Percentiles rank a stretch among this genome's conserved stretches.
Evolutionary conservation across 2,113 vertebrate species (phyloP).

Genomic region (Colossoma macropomum): DNA sequence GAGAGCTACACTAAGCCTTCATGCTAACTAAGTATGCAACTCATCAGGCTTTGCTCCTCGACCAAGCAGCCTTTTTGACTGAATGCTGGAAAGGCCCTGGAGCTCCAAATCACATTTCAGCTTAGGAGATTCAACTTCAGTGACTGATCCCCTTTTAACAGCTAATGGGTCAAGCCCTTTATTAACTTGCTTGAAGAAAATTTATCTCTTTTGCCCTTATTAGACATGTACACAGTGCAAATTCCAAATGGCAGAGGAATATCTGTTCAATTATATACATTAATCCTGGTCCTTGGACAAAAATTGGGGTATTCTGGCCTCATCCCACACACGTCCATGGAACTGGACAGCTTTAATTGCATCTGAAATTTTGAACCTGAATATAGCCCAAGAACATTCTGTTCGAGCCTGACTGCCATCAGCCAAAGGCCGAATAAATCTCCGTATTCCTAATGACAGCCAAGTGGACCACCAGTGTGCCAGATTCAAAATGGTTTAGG

Average conservation of each 20-base stretch:
- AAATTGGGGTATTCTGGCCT: neutral
- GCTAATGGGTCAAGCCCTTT: neutral
- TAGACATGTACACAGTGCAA: neutral
- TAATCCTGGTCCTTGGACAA: neutral
- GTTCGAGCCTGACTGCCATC: too few relatives aligned
- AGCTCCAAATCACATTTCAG: constrained; percentile 7
- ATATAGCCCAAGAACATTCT: too few relatives aligned
- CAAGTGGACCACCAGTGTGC: too few relatives aligned
- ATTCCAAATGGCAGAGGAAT: neutral
- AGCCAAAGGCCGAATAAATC: too few relatives aligned
- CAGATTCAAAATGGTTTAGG: too few relatives aligned
- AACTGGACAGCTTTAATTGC: neutral
- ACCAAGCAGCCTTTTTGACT: neutral
- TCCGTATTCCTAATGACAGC: too few relatives aligned
- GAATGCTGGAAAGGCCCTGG: neutral
- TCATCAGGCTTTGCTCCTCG: constrained; percentile 27
- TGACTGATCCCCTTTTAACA: neutral
- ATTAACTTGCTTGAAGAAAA: constrained; percentile 7
- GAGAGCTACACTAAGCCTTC: neutral
- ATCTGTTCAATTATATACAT: neutral
- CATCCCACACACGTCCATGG: neutral
- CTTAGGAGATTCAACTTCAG: neutral
- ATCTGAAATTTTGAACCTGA: too few relatives aligned
- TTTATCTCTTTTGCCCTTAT: neutral
- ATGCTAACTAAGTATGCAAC: constrained; percentile 32